phyloP scores from a whole-genome alignment of 2,797 vertebrate genomes.

The Holocentrus rufus region DNA sequence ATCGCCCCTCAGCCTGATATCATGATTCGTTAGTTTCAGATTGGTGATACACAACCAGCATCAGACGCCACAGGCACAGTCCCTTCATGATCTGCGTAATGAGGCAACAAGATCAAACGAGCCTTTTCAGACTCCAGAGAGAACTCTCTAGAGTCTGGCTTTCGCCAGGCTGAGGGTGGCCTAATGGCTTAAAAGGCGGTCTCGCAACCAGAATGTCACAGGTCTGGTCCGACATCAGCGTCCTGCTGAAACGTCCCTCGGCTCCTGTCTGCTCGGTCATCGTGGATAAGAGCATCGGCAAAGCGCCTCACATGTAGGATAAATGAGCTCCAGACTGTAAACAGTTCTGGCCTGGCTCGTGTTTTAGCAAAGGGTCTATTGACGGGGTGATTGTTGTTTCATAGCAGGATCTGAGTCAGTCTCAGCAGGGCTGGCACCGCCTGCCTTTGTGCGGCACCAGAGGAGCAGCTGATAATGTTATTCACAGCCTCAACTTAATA shows the following conservation, averaged over 20 bases:
- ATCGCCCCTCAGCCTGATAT: too few relatives aligned
- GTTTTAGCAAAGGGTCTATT: slow-evolving; percentile 41
- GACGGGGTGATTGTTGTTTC: slow-evolving; percentile 51
- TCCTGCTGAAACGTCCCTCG: slow-evolving; percentile 15
- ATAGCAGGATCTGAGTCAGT: slow-evolving; percentile 35
- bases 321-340: slow-evolving; percentile 60
- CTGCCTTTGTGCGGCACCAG: slow-evolving; percentile 29
- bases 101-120: too few relatives aligned
- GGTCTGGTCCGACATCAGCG: neutral
- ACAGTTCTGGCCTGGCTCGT: slow-evolving; percentile 40
- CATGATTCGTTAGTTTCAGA: too few relatives aligned
- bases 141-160: too few relatives aligned
- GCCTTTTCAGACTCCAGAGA: too few relatives aligned
- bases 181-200: neutral
- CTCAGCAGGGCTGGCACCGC: slow-evolving; percentile 17
- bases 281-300: slow-evolving; percentile 27
- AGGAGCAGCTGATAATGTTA: slow-evolving; percentile 50
- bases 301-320: slow-evolving; percentile 41
- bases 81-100: too few relatives aligned
- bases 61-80: too few relatives aligned
- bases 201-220: neutral
- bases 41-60: too few relatives aligned
- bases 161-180: neutral
- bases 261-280: slow-evolving; percentile 44
- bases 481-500: slow-evolving; percentile 55